Percentiles rank a stretch among this genome's conserved stretches.
Evolutionary conservation across 1,140 invertebrate species (phyloP).

Genomic region (Macrobrachium rosenbergii): DNA sequence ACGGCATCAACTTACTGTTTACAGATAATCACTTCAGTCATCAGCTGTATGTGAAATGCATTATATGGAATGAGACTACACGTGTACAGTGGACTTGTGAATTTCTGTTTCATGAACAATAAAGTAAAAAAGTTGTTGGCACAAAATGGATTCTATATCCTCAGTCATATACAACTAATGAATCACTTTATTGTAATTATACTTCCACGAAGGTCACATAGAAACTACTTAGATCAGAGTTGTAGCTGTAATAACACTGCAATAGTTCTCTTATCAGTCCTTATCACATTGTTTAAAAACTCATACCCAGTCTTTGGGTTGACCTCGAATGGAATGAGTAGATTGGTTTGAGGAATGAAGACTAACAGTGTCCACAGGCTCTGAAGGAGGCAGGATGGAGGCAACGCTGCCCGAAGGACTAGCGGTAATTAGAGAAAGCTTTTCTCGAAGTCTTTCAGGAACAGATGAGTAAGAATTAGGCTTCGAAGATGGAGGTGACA

Average conservation of each 20-base stretch:
- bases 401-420: constrained; percentile 59
- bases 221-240: no score
- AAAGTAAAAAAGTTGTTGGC: constrained; percentile 53
- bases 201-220: no score
- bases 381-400: constrained; percentile 60
- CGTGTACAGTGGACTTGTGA: constrained; percentile 48
- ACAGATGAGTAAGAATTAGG: constrained; percentile 60
- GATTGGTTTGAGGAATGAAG: constrained; percentile 58
- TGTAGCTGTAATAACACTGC: no score
- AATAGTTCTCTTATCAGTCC: no score
- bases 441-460: constrained; percentile 61
- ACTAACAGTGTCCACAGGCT: constrained; percentile 59
- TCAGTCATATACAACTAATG: constrained; percentile 20
- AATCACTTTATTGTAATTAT: no score
- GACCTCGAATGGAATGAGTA: constrained; percentile 40
- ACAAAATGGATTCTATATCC: constrained; percentile 51
- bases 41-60: no score
- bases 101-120: constrained; percentile 35
- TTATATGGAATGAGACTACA: constrained; percentile 7
- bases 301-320: constrained; percentile 61
- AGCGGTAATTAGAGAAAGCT: constrained; percentile 62
- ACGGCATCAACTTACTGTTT: no score
- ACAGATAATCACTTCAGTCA: no score
- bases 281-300: not conserved
- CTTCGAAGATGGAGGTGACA: constrained; percentile 52